These are phyloP conservation scores for Atethmia centrago DNA, from an alignment of 2,888 invertebrate species.

Conservation along the genomic window DNA sequence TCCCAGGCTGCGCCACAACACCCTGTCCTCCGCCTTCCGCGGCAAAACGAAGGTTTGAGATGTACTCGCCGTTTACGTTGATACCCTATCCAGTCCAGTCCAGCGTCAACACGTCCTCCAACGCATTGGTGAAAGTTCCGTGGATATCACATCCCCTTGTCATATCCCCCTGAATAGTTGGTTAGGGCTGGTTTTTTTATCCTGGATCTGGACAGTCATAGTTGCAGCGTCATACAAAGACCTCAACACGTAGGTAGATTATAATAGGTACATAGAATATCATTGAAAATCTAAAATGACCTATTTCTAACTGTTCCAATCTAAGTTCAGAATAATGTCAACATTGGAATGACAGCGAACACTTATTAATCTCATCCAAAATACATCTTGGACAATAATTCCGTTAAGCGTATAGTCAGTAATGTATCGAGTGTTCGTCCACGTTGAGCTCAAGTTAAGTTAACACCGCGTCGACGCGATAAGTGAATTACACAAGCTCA, in stretches of 20 bases:
- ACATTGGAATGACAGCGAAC: not conserved
- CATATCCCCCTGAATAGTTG: too few relatives aligned
- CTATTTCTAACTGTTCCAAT: not conserved
- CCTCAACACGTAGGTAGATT: not conserved
- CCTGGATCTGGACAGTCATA: too few relatives aligned
- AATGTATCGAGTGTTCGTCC: constrained; percentile 56
- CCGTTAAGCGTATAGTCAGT: constrained; percentile 35
- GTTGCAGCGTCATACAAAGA: too few relatives aligned
- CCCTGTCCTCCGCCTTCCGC: too few relatives aligned
- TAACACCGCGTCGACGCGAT: constrained; percentile 60
- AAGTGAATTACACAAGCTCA: constrained; percentile 58
- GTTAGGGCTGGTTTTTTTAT: too few relatives aligned
- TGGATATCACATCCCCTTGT: too few relatives aligned
- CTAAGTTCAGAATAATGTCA: not conserved
- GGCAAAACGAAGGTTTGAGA: too few relatives aligned
- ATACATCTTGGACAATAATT: constrained; percentile 25
- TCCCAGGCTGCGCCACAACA: too few relatives aligned
- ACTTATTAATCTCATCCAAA: not conserved
- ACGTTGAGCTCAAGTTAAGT: constrained; percentile 63
- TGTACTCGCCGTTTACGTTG: too few relatives aligned
- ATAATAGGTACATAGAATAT: not conserved
- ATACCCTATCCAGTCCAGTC: too few relatives aligned
- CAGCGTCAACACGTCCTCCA: too few relatives aligned
- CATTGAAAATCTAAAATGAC: not conserved
- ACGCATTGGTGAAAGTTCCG: too few relatives aligned